A percentile compares a stretch with the other conserved stretches of the same genome.
These are phyloP conservation scores for Chrysotoxum bicinctum DNA, from an alignment of 2,888 invertebrate genomes.

Conservation along the genomic window DNA sequence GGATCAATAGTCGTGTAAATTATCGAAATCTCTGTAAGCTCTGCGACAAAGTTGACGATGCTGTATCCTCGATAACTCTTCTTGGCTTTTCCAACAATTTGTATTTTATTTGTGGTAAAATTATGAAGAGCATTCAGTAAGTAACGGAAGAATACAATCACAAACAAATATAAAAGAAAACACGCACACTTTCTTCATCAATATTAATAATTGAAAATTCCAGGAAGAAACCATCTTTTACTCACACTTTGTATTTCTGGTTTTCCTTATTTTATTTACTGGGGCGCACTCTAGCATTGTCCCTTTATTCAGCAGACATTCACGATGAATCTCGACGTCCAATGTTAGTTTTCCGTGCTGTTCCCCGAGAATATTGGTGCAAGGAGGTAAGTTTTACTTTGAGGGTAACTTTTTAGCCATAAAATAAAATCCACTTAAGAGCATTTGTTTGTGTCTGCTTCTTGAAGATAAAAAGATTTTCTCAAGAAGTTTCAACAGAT, in stretches of 20 bases:
- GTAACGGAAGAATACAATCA: constrained; percentile 37
- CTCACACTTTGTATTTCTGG: constrained; percentile 83
- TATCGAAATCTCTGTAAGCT: constrained; percentile 83
- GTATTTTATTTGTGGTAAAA: constrained; percentile 84
- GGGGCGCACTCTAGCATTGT: constrained; percentile 83
- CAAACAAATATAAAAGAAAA: neutral
- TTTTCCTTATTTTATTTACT: constrained; percentile 84
- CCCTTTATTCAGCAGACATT: constrained; percentile 83
- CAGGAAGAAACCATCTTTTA: constrained; percentile 79
- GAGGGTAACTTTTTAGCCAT: neutral
- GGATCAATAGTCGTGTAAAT: constrained; percentile 83
- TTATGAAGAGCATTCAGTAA: constrained; percentile 83
- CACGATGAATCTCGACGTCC: constrained; percentile 83
- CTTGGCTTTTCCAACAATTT: constrained; percentile 84
- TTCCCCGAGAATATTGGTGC: constrained; percentile 81
- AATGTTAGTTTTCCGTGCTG: constrained; percentile 80
- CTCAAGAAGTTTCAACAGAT: constrained; percentile 80
- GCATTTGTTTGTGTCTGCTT: constrained; percentile 47
- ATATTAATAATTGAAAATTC: neutral
- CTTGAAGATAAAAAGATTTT: constrained; percentile 79
- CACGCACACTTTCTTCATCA: neutral
- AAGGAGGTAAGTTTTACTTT: constrained; percentile 79
- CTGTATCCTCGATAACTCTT: constrained; percentile 82
- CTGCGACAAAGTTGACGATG: constrained; percentile 82
- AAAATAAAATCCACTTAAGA: neutral